Base-by-base conservation (phyloP, 2,113 vertebrate species). In the Gadus chalcogrammus region DNA sequence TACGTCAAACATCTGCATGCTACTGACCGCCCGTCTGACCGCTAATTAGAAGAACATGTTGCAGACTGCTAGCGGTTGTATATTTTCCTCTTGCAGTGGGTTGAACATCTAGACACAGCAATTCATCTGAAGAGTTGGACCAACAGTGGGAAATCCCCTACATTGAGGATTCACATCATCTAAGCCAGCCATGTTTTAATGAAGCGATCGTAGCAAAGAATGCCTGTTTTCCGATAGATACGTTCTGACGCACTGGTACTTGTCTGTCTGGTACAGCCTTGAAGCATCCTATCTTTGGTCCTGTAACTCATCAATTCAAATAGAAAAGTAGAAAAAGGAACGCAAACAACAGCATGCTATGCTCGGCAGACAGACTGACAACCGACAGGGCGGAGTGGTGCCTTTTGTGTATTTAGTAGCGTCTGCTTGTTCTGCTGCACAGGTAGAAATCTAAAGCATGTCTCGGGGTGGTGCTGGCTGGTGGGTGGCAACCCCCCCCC, bases 131-230 rank as follows among this genome's bases (percentile, higher is more conserved):
- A 15, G 18, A 48, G 65, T 67, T n/a, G 60, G 69, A 28, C 2
- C 64, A 59, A 2, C 11, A 70, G 64, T 71, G 66, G 79, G 83
- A 75, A 85, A 81, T 84, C 78, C 82, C 84, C 83, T 3, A 6
- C 55, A 58, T 58, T 17, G 42, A 48, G 42, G 1, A 13, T 48
- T 48, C 42, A 48, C 42, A 48, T 48, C 8, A 48, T 48, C 13
- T 48, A 48, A 48, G 42, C 42, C 42, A 48, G 42, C 42, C 42
- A 13, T 13, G 42, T 48, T 48, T 13, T 7, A 11, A 11, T 48
- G 42, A 48, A 48, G 8, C 42, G 42, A 48, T 48, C 42, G 9
- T 11, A 9, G 7, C 42, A 48, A 48, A 48, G 42, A 48, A 48
- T 48, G 12, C 42, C 42, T 12, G 42, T 48, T 48, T 48, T 48